phyloP scores from a whole-genome alignment of 2,113 vertebrate genomes.

The Grammomys dolichurus region DNA sequence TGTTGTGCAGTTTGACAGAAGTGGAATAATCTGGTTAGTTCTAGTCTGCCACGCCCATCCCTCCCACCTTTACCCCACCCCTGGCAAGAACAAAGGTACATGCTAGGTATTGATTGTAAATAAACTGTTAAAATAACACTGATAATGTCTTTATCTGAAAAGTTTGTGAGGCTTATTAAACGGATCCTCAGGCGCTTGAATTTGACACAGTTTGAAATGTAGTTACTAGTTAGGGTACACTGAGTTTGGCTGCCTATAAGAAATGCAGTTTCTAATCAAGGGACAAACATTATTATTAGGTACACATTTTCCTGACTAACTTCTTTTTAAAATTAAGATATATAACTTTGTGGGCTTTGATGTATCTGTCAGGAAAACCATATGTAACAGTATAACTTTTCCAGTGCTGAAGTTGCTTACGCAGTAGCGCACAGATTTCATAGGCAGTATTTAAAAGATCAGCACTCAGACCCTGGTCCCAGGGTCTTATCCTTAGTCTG shows the following conservation, averaged over 20 bases:
- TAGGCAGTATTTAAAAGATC: slow-evolving; percentile 9
- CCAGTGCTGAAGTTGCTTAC: neutral
- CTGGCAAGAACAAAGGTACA: neutral
- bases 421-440: neutral
- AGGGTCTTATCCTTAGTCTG: neutral
- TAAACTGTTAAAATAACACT: slow-evolving; percentile 47
- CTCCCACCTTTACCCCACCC: neutral
- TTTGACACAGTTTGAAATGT: neutral
- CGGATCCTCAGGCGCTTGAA: neutral
- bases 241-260: neutral
- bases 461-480: neutral
- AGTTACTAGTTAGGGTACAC: neutral
- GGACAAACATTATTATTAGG: neutral
- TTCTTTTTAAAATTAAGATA: slow-evolving; percentile 13
- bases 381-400: neutral
- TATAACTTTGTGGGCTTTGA: neutral
- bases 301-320: neutral
- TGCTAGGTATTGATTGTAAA: slow-evolving; percentile 23
- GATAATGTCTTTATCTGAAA: neutral
- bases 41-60: neutral
- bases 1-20: neutral
- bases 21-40: neutral
- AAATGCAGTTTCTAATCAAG: slow-evolving; percentile 1
- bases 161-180: neutral
- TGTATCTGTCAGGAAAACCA: slow-evolving; percentile 4